Percentiles rank a stretch among this genome's conserved stretches.
Evolutionary conservation across 2,797 vertebrate genomes (phyloP).

Genomic region (Simalia tracyae): DNA sequence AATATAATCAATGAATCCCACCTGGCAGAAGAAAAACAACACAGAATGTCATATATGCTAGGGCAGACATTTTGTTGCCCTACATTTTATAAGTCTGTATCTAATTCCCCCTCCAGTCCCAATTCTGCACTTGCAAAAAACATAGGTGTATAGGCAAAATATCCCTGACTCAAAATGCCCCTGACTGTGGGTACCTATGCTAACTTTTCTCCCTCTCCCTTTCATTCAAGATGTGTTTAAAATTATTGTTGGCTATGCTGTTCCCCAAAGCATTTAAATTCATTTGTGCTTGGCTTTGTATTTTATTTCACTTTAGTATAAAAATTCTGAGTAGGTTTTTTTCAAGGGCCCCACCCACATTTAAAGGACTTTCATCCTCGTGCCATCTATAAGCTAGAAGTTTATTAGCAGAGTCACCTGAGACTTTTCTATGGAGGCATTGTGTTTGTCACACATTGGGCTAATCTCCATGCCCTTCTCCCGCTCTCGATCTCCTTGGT

Average conservation of each 20-base stretch:
- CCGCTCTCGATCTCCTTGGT: slow-evolving; percentile 86
- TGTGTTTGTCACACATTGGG: slow-evolving; percentile 94
- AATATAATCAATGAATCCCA: slow-evolving; percentile 92
- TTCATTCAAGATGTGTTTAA: not conserved
- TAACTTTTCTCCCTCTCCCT: not conserved
- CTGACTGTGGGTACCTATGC: not conserved
- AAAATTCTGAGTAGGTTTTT: not conserved
- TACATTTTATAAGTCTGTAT: not conserved
- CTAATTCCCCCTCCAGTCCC: not conserved
- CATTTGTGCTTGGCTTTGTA: not conserved
- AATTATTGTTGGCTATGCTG: not conserved
- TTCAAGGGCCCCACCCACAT: not conserved
- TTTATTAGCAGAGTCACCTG: slow-evolving; percentile 75
- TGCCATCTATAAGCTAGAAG: not conserved
- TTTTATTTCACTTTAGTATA: not conserved
- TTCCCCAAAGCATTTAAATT: not conserved
- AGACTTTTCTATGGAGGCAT: slow-evolving; percentile 88
- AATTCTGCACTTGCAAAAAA: not conserved
- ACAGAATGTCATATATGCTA: too few species aligned
- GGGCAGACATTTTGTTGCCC: too few species aligned
- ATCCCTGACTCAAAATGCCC: not conserved
- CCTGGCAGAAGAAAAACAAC: slow-evolving; percentile 67
- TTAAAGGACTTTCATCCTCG: not conserved
- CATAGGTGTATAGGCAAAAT: not conserved
- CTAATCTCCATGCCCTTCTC: slow-evolving; percentile 93